A percentile compares a stretch with the other conserved stretches of the same genome.
These are phyloP conservation scores for Aegypius monachus DNA, from an alignment of 2,113 vertebrate genomes.

Conservation along the genomic window DNA sequence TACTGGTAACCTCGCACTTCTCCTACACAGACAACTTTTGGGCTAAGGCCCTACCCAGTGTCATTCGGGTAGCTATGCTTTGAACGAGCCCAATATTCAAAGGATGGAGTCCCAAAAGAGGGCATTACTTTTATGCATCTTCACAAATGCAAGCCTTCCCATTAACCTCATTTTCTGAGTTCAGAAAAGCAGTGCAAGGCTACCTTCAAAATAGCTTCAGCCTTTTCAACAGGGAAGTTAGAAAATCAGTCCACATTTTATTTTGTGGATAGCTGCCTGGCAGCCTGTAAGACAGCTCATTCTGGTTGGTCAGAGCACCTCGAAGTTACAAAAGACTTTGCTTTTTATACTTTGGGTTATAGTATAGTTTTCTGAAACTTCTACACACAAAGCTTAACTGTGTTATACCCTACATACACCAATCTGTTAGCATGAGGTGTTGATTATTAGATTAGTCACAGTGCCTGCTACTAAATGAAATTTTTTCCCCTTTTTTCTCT, in stretches of 20 bases:
- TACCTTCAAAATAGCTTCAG: background rate
- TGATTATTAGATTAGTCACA: background rate
- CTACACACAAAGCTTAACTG: background rate
- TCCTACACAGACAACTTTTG: background rate
- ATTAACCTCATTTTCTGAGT: background rate
- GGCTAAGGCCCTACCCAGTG: background rate
- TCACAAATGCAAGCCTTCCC: background rate
- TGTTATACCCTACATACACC: background rate
- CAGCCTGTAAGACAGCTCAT: background rate
- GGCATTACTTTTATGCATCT: background rate
- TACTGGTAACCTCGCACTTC: background rate
- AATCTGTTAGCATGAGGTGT: background rate
- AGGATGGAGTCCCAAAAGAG: background rate
- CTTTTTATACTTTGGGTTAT: background rate
- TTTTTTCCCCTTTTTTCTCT: background rate
- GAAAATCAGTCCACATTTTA: background rate
- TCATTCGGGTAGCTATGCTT: background rate
- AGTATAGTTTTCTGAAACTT: background rate
- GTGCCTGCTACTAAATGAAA: background rate
- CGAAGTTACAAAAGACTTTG: background rate
- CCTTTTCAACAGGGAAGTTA: background rate
- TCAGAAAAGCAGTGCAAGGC: background rate
- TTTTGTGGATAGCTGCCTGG: background rate
- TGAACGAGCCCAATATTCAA: background rate
- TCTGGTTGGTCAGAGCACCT: background rate